Evolutionary conservation across 2,888 invertebrate species (phyloP).

Genomic region (Orchestes rusci): DNA sequence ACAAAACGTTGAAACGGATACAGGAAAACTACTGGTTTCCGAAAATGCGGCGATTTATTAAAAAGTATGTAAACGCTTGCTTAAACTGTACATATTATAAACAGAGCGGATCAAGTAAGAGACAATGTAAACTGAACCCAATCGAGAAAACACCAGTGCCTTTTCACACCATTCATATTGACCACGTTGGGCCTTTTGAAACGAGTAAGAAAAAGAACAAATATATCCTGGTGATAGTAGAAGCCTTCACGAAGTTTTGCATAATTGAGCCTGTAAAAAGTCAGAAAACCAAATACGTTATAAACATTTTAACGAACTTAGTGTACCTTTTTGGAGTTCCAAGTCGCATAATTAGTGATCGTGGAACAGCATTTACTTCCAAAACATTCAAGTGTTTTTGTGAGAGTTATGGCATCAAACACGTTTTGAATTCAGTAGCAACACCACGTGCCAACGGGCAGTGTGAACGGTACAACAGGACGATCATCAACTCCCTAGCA

Average conservation of each 20-base stretch:
- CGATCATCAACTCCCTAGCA: conserved; percentile 8
- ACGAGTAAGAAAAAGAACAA: conserved; percentile 11
- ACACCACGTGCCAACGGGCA: conserved; percentile 15
- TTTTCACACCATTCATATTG: conserved; percentile 25
- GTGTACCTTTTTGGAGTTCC: too few species aligned
- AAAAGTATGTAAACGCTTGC: conserved; percentile 18
- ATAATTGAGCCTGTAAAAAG: conserved; percentile 9
- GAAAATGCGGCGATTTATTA: conserved; percentile 15
- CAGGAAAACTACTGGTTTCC: conserved; percentile 25
- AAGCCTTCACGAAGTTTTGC: conserved; percentile 17
- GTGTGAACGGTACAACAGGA: conserved; percentile 18
- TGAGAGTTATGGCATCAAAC: conserved; percentile 12
- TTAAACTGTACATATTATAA: conserved; percentile 14
- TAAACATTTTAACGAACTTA: conserved; percentile 14
- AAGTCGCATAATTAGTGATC: conserved; percentile 15
- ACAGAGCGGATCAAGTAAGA: conserved; percentile 11
- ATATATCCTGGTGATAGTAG: conserved; percentile 19
- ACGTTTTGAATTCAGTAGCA: conserved; percentile 9
- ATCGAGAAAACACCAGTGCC: too few species aligned
- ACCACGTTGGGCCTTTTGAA: conserved; percentile 20
- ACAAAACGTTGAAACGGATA: conserved; percentile 28
- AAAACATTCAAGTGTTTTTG: conserved; percentile 16
- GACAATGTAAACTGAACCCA: conserved; percentile 14
- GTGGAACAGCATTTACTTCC: conserved; percentile 9
- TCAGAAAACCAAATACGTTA: conserved; percentile 3